Evolutionary conservation across 2,797 vertebrate genomes (phyloP).

Genomic region (Rachycentron canadum): DNA sequence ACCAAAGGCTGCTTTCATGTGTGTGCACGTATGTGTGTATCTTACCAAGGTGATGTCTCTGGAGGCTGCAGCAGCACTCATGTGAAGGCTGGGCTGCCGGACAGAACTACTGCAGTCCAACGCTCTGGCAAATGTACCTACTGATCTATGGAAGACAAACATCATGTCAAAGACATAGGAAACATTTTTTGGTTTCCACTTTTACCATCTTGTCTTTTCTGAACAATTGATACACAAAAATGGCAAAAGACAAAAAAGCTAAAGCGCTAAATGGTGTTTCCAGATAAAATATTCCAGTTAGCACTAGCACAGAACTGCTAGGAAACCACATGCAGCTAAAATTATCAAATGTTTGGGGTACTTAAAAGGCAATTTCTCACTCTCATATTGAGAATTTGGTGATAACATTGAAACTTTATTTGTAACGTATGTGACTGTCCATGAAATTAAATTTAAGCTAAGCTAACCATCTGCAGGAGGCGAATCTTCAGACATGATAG

Average conservation of each 20-base stretch:
- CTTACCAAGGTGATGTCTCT: constrained; percentile 98
- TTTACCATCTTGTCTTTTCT: background rate
- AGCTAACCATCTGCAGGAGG: background rate
- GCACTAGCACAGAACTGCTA: constrained; percentile 5
- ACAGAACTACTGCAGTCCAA: constrained; percentile 98
- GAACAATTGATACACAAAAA: background rate
- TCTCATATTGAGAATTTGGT: background rate
- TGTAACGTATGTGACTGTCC: too few relatives aligned
- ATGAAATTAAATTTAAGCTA: background rate
- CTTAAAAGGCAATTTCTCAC: background rate
- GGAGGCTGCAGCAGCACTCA: constrained; percentile 94
- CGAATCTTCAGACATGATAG: background rate
- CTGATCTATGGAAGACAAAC: constrained; percentile 85
- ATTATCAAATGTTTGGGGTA: background rate
- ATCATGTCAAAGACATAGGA: background rate
- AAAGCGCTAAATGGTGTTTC: constrained; percentile 6
- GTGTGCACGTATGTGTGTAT: constrained; percentile 25
- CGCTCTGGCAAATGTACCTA: constrained; percentile 96
- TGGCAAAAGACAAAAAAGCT: background rate
- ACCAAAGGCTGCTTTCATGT: constrained; percentile 27
- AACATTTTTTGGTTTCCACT: background rate
- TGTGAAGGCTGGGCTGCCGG: constrained; percentile 97
- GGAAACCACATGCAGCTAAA: constrained; percentile 1
- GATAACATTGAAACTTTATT: too few relatives aligned
- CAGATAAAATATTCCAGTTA: constrained; percentile 44